A percentile compares a stretch with the other conserved stretches of the same genome.
Evolutionary conservation across 2,888 invertebrate genomes (phyloP).

Genomic region (Scaptomyza parva): DNA sequence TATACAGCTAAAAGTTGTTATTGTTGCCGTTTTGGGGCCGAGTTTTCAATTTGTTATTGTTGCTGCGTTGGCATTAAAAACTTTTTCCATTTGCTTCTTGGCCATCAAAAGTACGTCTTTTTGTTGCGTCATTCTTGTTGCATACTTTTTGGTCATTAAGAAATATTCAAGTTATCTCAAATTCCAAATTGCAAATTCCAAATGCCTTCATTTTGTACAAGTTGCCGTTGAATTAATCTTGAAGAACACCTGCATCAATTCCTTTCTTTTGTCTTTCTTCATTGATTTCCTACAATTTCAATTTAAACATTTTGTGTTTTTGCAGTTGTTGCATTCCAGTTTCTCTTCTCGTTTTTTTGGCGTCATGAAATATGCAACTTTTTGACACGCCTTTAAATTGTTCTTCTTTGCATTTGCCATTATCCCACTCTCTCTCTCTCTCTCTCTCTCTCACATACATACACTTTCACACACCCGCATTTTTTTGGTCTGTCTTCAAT

Average conservation of each 20-base stretch:
- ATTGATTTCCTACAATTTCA: constrained; percentile 5
- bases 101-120: constrained; percentile 37
- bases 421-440: not conserved
- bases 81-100: constrained; percentile 65
- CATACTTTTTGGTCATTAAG: constrained; percentile 17
- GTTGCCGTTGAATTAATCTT: not conserved
- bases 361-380: constrained; percentile 33
- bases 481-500: constrained; percentile 14
- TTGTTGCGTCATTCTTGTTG: constrained; percentile 38
- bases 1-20: constrained; percentile 16
- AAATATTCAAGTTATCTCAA: not conserved
- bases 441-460: not conserved
- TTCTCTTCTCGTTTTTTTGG: constrained; percentile 1
- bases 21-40: constrained; percentile 28
- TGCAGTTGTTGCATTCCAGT: constrained; percentile 11
- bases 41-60: constrained; percentile 65
- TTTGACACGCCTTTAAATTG: constrained; percentile 32
- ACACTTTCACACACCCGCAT: not conserved
- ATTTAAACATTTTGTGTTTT: not conserved
- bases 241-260: not conserved
- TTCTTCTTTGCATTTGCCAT: constrained; percentile 6
- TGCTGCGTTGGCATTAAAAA: constrained; percentile 62
- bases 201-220: not conserved
- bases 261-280: not conserved
- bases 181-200: not conserved